These are phyloP conservation scores for Morbakka virulenta DNA, from an alignment of 30 jellyfish, hydroid and myxozoan genomes.

Conservation along the genomic window DNA sequence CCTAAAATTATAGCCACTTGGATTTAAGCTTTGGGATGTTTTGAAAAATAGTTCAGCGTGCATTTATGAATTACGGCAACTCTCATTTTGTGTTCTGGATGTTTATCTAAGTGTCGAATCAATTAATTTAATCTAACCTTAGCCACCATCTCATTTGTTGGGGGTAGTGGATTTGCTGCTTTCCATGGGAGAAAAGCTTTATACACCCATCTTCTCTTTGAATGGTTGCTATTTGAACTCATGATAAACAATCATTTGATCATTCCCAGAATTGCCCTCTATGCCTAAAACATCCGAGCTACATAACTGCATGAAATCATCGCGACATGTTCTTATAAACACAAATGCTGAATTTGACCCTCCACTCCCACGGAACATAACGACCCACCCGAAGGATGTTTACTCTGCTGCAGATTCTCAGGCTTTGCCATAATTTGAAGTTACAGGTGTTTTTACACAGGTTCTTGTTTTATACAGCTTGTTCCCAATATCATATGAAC, in stretches of 20 bases:
- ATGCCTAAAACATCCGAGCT: conserved; percentile 52
- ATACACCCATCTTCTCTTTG: no score
- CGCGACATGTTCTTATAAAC: conserved; percentile 12
- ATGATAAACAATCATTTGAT: conserved; percentile 14
- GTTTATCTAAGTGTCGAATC: no score
- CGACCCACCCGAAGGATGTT: conserved; percentile 53
- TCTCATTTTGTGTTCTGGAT: no score
- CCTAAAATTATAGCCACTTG: no score
- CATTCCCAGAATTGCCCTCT: conserved; percentile 45
- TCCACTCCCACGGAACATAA: conserved; percentile 41
- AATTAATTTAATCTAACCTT: no score
- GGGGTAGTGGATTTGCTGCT: no score
- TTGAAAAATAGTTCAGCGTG: no score
- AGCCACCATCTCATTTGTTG: no score
- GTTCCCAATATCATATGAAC: conserved; percentile 58
- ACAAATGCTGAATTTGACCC: conserved; percentile 3
- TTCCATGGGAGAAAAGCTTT: no score
- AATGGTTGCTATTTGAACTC: conserved; percentile 31
- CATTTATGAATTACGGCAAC: no score
- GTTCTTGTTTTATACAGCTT: conserved; percentile 29
- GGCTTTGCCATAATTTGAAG: conserved; percentile 52
- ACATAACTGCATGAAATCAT: conserved; percentile 33
- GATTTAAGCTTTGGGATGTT: no score
- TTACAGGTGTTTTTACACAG: conserved; percentile 27
- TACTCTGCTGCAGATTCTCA: conserved; percentile 53